These are phyloP conservation scores for Oryzias dopingdopingensis DNA, from an alignment of 2,797 vertebrate genomes.

Conservation along the genomic window DNA sequence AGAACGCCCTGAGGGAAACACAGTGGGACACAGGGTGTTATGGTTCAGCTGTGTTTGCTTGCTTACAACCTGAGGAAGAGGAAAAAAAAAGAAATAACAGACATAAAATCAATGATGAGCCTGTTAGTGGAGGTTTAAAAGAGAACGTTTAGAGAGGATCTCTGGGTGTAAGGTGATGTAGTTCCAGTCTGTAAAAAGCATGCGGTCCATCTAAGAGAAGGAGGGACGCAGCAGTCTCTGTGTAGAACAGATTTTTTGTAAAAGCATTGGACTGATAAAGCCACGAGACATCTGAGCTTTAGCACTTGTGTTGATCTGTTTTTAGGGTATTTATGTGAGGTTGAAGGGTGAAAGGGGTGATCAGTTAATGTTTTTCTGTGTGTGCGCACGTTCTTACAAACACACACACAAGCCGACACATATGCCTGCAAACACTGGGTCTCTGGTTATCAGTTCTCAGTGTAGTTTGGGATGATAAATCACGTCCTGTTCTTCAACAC, in stretches of 20 bases:
- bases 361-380: slow-evolving; percentile 5
- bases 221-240: slow-evolving; percentile 52
- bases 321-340: slow-evolving; percentile 53
- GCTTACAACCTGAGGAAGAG: slow-evolving; percentile 68
- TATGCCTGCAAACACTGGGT: slow-evolving; percentile 37
- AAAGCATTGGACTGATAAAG: slow-evolving; percentile 52
- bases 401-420: slow-evolving; percentile 3
- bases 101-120: slow-evolving; percentile 83
- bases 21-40: slow-evolving; percentile 74
- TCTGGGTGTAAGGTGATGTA: slow-evolving; percentile 78
- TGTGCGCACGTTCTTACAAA: not conserved
- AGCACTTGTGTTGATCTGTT: slow-evolving; percentile 54
- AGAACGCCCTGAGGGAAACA: slow-evolving; percentile 76
- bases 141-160: slow-evolving; percentile 77
- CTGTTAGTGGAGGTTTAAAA: slow-evolving; percentile 81
- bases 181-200: slow-evolving; percentile 73
- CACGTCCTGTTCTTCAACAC: slow-evolving; percentile 66
- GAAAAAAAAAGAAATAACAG: slow-evolving; percentile 55
- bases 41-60: slow-evolving; percentile 79
- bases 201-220: slow-evolving; percentile 70
- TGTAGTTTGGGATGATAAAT: slow-evolving; percentile 67
- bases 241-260: slow-evolving; percentile 41
- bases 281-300: slow-evolving; percentile 44
- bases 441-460: slow-evolving; percentile 62
- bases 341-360: slow-evolving; percentile 31